These are phyloP conservation scores for Callosobruchus maculatus DNA, from an alignment of 2,888 invertebrate species.

Conservation along the genomic window DNA sequence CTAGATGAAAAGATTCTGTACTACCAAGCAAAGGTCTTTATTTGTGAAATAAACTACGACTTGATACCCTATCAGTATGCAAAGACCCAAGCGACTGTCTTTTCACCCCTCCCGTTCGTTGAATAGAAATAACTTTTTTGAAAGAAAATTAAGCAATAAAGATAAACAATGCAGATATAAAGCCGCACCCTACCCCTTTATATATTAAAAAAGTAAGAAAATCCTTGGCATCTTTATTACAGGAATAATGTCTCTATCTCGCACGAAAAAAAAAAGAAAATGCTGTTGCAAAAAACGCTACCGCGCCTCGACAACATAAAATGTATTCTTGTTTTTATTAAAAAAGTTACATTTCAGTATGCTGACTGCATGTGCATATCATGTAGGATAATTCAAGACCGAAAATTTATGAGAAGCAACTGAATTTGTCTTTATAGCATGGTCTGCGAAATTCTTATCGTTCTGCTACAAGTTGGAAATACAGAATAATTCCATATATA, in stretches of 20 bases:
- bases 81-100: background rate
- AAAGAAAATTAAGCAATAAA: background rate
- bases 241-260: background rate
- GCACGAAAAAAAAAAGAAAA: background rate
- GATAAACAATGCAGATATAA: background rate
- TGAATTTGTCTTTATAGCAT: background rate
- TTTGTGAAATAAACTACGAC: background rate
- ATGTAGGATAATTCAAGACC: background rate
- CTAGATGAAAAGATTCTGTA: background rate
- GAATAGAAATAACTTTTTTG: background rate
- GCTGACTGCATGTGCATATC: background rate
- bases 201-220: background rate
- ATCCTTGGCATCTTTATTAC: background rate
- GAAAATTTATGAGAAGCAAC: background rate
- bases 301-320: background rate
- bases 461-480: background rate
- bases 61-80: background rate
- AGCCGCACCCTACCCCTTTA: background rate
- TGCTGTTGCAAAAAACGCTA: background rate
- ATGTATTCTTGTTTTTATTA: background rate
- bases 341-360: background rate
- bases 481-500: too few species aligned
- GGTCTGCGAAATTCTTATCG: background rate
- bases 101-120: background rate
- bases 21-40: background rate